Evolutionary conservation across 2,113 vertebrate genomes (phyloP).

Genomic region (Platichthys stellatus): DNA sequence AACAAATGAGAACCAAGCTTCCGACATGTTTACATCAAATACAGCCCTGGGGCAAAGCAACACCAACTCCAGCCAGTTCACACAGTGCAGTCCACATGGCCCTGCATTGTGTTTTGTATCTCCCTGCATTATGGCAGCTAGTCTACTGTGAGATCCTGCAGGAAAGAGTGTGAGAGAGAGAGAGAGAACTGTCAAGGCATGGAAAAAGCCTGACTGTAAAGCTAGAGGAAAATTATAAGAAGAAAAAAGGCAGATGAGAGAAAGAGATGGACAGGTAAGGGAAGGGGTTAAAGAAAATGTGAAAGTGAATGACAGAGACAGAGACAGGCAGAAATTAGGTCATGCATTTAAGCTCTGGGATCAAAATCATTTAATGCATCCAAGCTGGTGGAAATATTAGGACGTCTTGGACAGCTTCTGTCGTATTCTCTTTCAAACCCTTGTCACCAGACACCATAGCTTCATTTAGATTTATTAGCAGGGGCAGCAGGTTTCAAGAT

Average conservation of each 20-base stretch:
- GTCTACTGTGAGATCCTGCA: slow-evolving; percentile 17
- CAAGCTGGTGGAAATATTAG: slow-evolving; percentile 52
- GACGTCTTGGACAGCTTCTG: slow-evolving; percentile 45
- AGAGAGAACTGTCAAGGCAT: slow-evolving; percentile 4
- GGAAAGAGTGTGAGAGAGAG: not conserved
- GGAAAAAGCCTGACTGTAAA: not conserved
- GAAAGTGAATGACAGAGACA: slow-evolving; percentile 39
- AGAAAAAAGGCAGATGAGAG: not conserved
- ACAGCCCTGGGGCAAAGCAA: slow-evolving; percentile 65
- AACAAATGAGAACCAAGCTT: slow-evolving; percentile 65
- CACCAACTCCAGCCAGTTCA: slow-evolving; percentile 57
- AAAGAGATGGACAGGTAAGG: not conserved
- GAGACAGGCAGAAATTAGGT: slow-evolving; percentile 43
- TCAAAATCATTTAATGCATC: slow-evolving; percentile 55
- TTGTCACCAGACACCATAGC: slow-evolving; percentile 53
- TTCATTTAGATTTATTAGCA: slow-evolving; percentile 53
- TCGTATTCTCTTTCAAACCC: slow-evolving; percentile 63
- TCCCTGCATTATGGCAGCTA: slow-evolving; percentile 26
- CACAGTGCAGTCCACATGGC: slow-evolving; percentile 43
- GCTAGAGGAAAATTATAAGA: not conserved
- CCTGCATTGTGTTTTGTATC: slow-evolving; percentile 41
- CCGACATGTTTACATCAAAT: slow-evolving; percentile 75
- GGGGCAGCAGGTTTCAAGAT: slow-evolving; percentile 29
- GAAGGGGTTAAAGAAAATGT: not conserved
- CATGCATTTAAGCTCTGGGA: slow-evolving; percentile 36